These are phyloP conservation scores for Bradypodion pumilum DNA, from an alignment of 2,797 vertebrate species.

Conservation along the genomic window DNA sequence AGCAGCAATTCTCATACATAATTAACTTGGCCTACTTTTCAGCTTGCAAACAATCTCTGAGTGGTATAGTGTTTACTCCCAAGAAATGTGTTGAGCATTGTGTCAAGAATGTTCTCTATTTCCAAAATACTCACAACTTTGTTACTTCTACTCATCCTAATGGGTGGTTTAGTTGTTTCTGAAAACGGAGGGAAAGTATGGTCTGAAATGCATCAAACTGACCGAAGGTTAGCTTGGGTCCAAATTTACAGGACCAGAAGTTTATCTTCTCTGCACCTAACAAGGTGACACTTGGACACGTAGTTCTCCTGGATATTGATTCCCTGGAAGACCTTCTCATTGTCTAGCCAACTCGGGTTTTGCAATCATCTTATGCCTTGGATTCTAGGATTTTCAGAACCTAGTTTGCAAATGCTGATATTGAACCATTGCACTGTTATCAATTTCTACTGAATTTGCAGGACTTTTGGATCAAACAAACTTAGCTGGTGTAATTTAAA, in stretches of 20 bases:
- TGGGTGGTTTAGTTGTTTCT: not conserved
- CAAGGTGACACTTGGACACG: not conserved
- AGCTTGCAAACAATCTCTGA: conserved; percentile 30
- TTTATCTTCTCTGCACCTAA: not conserved
- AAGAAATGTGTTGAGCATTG: not conserved
- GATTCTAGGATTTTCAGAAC: too few species aligned
- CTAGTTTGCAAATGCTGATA: too few species aligned
- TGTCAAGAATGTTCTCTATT: conserved; percentile 22
- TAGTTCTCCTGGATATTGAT: not conserved
- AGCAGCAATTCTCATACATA: conserved; percentile 27
- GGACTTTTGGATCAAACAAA: too few species aligned
- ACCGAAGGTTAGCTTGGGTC: not conserved
- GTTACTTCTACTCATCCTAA: not conserved
- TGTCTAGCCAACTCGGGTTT: not conserved
- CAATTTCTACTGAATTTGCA: too few species aligned
- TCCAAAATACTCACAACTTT: not conserved
- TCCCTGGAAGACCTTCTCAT: not conserved
- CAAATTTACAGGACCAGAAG: not conserved
- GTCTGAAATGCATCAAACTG: not conserved
- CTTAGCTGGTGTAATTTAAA: too few species aligned
- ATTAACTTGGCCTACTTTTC: conserved; percentile 14
- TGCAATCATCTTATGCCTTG: too few species aligned
- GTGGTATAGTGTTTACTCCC: not conserved
- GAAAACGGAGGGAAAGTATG: not conserved
- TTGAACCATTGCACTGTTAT: too few species aligned